Base-by-base conservation (phyloP, 2,113 vertebrate species). In the Microcebus murinus region DNA sequence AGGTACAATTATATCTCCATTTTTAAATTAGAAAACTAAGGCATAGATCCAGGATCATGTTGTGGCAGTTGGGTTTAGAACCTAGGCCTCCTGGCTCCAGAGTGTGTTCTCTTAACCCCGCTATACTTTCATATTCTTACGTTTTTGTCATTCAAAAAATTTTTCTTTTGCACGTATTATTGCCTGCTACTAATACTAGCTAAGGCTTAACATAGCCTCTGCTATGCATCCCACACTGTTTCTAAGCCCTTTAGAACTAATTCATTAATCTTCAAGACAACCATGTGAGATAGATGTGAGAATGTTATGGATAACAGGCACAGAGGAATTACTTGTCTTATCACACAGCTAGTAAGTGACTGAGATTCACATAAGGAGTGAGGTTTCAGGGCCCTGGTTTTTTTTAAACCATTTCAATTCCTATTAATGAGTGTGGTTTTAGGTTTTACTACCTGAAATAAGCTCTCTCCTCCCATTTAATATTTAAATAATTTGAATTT, bases 1-100 rank as follows among this genome's bases (percentile, higher is more conserved):
- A 85, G 84, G 6, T 81, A 34, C 3, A 88, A 14, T 86, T 89
- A 29, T 70, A n/a, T 21, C 27, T 68, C 23, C 15, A 70, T 93
- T 88, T 73, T 42, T 34, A 96, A 55, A 85, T 83, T 80, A 61
- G 45, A 87, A 94, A 84, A 45, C 6, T 76, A 42, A 67, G n/a
- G 65, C 27, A 71, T 14, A 65, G 42, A n/a, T 27, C 2, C 4
- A 13, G 13, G 11, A 3, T 91, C 8, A 67, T 85, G 21, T 61
- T 65, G 36, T 83, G 34, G 21, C 59, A 74, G n/a, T 45, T 91
- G 48, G 65, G 18, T 45, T 93, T 73, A 87, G 50, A 93, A 92
- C 7, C 11, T 52, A 57, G 31, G 42, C 59, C 65, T 8, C 87
- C 21, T 45, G 39, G 31, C 42, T 94, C 63, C 13, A 48, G 1